phyloP scores from a whole-genome alignment of 1,140 invertebrate species.

The Eulimnadia texana region DNA sequence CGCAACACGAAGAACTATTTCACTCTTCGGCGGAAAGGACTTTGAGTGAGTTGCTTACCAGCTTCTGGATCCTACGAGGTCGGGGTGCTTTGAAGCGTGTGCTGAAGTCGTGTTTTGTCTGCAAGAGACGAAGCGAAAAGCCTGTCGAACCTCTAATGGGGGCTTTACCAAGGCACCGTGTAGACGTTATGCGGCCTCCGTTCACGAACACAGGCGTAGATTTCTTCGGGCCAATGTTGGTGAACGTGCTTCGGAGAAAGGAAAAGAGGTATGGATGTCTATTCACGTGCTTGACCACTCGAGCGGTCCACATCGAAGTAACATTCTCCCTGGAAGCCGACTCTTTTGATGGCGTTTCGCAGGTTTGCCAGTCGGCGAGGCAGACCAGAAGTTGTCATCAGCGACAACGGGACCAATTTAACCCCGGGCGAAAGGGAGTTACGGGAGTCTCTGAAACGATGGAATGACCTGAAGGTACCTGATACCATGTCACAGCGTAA shows the following conservation, averaged over 20 bases:
- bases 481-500: not conserved
- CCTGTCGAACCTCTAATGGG: slow-evolving; percentile 9
- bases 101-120: not conserved
- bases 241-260: slow-evolving; percentile 8
- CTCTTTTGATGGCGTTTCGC: slow-evolving; percentile 16
- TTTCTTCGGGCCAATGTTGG: slow-evolving; percentile 15
- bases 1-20: not conserved
- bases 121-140: not conserved
- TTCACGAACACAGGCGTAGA: slow-evolving; percentile 15
- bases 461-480: not conserved
- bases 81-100: not conserved
- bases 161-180: slow-evolving; percentile 2
- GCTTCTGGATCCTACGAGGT: not conserved
- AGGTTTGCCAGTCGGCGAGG: slow-evolving; percentile 13
- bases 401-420: slow-evolving; percentile 16
- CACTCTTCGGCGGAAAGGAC: not conserved
- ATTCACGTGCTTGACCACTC: slow-evolving; percentile 18
- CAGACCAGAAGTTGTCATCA: slow-evolving; percentile 6
- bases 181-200: not conserved
- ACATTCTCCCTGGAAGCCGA: slow-evolving; percentile 14
- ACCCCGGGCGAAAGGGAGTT: slow-evolving; percentile 6
- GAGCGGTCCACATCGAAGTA: slow-evolving; percentile 20
- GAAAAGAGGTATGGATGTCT: slow-evolving; percentile 16
- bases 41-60: not conserved
- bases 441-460: not conserved